Evolutionary conservation across 1,140 invertebrate genomes (phyloP).

Genomic region (Asobara japonica): DNA sequence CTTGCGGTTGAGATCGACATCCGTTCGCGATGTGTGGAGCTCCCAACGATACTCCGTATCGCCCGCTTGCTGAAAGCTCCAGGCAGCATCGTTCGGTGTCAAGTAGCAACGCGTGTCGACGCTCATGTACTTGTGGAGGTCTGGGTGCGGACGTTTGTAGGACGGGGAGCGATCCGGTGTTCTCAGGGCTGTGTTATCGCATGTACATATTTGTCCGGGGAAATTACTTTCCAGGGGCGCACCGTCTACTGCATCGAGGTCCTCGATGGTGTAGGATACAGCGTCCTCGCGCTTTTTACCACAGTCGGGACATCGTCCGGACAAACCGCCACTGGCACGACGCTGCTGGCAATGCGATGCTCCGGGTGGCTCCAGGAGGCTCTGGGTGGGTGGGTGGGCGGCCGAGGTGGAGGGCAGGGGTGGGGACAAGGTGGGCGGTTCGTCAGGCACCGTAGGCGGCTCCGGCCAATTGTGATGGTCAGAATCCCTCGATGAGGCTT

Average conservation of each 20-base stretch:
- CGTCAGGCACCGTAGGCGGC: conserved; percentile 63
- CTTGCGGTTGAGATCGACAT: conserved; percentile 51
- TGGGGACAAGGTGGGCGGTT: conserved; percentile 45
- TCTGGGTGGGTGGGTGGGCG: conserved; percentile 21
- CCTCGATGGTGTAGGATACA: conserved; percentile 61
- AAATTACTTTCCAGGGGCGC: conserved; percentile 49
- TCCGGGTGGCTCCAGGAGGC: conserved; percentile 29
- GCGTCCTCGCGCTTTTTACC: conserved; percentile 52
- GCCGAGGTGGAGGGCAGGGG: conserved; percentile 49
- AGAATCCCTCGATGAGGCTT: conserved; percentile 64
- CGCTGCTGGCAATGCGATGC: conserved; percentile 38
- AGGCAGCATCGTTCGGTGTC: conserved; percentile 37
- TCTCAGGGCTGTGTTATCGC: conserved; percentile 32
- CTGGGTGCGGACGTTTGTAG: conserved; percentile 32
- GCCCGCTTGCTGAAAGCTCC: conserved; percentile 36
- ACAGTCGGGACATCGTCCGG: conserved; percentile 50
- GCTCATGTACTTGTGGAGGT: conserved; percentile 49
- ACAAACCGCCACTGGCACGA: conserved; percentile 35
- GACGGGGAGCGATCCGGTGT: neutral
- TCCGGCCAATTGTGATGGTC: conserved; percentile 51
- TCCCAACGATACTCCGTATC: conserved; percentile 61
- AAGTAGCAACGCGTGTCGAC: conserved; percentile 50
- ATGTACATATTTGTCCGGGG: conserved; percentile 39
- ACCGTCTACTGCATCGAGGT: conserved; percentile 57
- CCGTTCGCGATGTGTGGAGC: conserved; percentile 59